A percentile compares a stretch with the other conserved stretches of the same genome.
phyloP scores from a whole-genome alignment of 2,888 invertebrate genomes.

The Acanthopleura granulata region DNA sequence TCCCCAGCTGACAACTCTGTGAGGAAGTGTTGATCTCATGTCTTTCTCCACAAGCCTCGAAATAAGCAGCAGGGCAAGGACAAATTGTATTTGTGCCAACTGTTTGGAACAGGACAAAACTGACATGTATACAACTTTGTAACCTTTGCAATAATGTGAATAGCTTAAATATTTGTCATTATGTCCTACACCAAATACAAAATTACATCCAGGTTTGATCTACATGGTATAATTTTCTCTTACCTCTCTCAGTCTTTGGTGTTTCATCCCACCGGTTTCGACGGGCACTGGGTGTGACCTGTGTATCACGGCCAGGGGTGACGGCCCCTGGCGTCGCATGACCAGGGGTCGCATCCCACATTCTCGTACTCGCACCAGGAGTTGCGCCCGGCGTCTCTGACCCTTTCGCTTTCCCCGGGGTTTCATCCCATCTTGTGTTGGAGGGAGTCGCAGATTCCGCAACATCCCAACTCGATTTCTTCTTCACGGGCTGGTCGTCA shows the following conservation, averaged over 20 bases:
- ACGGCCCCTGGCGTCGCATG: slow-evolving; percentile 88
- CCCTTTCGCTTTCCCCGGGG: slow-evolving; percentile 81
- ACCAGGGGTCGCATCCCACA: slow-evolving; percentile 98
- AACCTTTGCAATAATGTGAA: too few species aligned
- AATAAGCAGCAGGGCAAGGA: too few species aligned
- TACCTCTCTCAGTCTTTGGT: slow-evolving; percentile 94
- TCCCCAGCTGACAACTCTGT: too few species aligned
- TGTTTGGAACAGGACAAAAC: too few species aligned
- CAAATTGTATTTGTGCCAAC: too few species aligned
- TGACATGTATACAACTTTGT: too few species aligned
- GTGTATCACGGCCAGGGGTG: slow-evolving; percentile 71
- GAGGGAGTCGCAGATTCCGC: slow-evolving; percentile 64
- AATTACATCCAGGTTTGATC: too few species aligned
- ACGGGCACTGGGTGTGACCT: slow-evolving; percentile 77
- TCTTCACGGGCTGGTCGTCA: slow-evolving; percentile 58
- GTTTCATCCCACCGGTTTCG: slow-evolving; percentile 99
- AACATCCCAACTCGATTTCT: slow-evolving; percentile 61
- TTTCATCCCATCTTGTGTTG: slow-evolving; percentile 89
- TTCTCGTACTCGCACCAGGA: slow-evolving; percentile 87
- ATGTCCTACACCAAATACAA: too few species aligned
- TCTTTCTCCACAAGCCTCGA: too few species aligned
- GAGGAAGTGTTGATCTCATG: too few species aligned
- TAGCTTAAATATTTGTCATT: too few species aligned
- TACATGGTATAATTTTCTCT: slow-evolving; percentile 1
- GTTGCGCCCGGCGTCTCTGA: slow-evolving; percentile 78